Base-by-base conservation (phyloP, 2,797 vertebrate genomes). In the Ctenochaetus hawaiiensis region DNA sequence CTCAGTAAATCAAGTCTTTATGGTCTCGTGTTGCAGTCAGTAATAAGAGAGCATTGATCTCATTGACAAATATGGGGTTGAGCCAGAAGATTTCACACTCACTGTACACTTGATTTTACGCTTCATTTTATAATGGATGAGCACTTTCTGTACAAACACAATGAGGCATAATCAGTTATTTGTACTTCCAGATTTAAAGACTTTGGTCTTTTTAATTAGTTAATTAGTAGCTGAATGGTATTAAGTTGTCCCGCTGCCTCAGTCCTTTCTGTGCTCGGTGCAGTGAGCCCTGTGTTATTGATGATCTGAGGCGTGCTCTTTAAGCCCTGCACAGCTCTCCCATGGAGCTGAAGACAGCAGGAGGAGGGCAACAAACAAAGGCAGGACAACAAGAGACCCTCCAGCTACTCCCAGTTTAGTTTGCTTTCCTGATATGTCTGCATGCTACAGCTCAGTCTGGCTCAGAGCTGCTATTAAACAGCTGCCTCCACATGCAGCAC, bases 221-320 rank as follows among this genome's bases (percentile, higher is more conserved):
- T 92, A 89, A 92, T 93, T 91, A 87, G 89, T 70, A 4, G 65
- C 70, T 91, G 87, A 93, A 90, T 88, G 82, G 90, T 77, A 89
- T 88, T 78, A 90, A 86, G 87, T 88, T 81, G 86, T 87, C 87
- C 82, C 18, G 70, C 90, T 88, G 87, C 80, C 87, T 73, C 44
- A 0, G 72, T n/a, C 80, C 51, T 76, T 79, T 81, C 78, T 84
- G 56, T 4, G 30, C 77, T 83, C 16, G 6, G 48, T 62, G 84
- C 85, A 59, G 82, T 16, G 80, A 85, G 82, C 47, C 75, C 73
- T 87, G 83, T 67, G 84, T 92, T 91, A 92, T 92, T 91, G 90
- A 92, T 89, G 90, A 86, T 81, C 52, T 2, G 77, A 83, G 85
- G 84, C 70, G 39, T 39, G 37, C 71, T 82, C 74, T 86, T 65